These are phyloP conservation scores for Sciurus vulgaris DNA, from an alignment of 2,797 vertebrate genomes.

Conservation along the genomic window DNA sequence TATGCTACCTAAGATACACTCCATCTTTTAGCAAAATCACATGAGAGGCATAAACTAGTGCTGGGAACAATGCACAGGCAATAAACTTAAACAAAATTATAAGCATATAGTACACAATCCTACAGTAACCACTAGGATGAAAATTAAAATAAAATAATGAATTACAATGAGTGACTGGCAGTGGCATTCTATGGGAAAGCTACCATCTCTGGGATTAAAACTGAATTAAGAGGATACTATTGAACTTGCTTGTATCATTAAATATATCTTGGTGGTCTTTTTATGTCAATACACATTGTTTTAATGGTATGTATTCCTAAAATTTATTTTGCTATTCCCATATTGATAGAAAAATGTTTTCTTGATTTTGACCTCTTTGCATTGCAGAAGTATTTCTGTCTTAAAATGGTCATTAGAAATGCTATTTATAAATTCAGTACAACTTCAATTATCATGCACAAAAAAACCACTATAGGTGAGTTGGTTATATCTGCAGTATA, in stretches of 20 bases:
- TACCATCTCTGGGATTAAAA: background rate
- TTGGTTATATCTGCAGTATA: background rate
- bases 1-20: background rate
- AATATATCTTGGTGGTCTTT: background rate
- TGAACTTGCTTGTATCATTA: background rate
- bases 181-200: background rate
- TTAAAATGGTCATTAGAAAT: background rate
- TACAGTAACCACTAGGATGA: background rate
- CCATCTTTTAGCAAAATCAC: background rate
- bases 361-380: background rate
- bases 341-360: background rate
- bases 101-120: background rate
- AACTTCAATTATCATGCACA: background rate
- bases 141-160: background rate
- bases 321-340: conserved; percentile 10
- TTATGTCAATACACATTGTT: background rate
- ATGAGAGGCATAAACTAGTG: too few species aligned
- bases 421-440: background rate
- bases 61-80: background rate
- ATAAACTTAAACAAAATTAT: background rate
- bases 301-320: background rate
- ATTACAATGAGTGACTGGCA: background rate
- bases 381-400: background rate
- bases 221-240: background rate
- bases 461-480: background rate